Base-by-base conservation (phyloP, 2,113 vertebrate genomes). In the Tringa solitaria region DNA sequence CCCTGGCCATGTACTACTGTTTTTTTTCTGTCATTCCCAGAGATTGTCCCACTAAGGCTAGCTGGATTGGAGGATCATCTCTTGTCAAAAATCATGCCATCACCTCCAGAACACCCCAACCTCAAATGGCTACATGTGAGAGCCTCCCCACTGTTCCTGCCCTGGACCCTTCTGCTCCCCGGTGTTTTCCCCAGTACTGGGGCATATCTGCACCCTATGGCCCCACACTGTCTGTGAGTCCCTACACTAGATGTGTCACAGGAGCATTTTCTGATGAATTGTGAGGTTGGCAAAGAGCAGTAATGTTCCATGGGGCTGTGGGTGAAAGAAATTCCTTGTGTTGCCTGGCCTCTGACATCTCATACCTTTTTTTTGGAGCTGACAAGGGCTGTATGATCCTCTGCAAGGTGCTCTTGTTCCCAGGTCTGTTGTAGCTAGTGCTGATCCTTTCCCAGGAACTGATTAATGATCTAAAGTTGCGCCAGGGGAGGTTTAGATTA, bases 101-200 rank as follows among this genome's bases (percentile, higher is more conserved):
- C 43, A 48, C 14, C 50, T 43, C 26, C n/a, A 59, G n/a, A 69
- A 35, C 9, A 39, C 7, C 13, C 8, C 32, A 60, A 19, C 5
- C 4, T 3, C 56, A 39, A 46, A 18, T 41, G 21, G 9, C 21
- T 39, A 9, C 21, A 23, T 13, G 11, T 0, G 4, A 57, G 48
- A 37, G 12, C 23, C 48, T 28, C 12, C 33, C 12, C 8, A 5
- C 12, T 28, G 26, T 9, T 87, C 26, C 12, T 90, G 51, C 17
- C 1, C 0, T 16, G 22, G 10, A 19, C 12, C 12, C 8, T 72
- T 54, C 70, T 28, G 16, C n/a, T 56, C 17, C 8, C 5, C 4
- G 5, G 7, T 32, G 14, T 26, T 70, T 35, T 39, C 12, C 6
- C 15, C 41, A 51, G 19, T 37, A 30, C 23, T 50, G 32, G 9